Evolutionary conservation across 2,113 vertebrate genomes (phyloP), one percentile per base, ranked within the genome.

Genomic region (Phylloscopus whistleri): DNA sequence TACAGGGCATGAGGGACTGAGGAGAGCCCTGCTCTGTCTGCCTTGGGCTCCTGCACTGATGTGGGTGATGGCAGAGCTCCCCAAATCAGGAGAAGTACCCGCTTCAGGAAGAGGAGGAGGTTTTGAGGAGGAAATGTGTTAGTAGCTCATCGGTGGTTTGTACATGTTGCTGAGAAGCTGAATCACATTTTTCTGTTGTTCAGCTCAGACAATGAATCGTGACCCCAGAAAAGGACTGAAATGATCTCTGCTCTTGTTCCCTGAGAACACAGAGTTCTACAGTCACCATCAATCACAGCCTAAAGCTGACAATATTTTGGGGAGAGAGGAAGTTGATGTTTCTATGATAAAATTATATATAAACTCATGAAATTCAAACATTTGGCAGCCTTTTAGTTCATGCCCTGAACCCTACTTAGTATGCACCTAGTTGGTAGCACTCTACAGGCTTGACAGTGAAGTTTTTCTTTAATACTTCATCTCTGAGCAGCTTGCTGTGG

Each of bases 41-140:
- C 28, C 16, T 1, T 44, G 23, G 52, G 20, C 48, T 56, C 80
- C 67, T 43, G 20, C 11, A 19, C 76, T 10, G 28, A 23, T 9
- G 39, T 2, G 5, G 66, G 37, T 5, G 85, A 53, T 43, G 31
- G 20, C 2, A 37, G 84, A 0, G 63, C 66, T 49, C 93, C 85
- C n/a, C 87, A 58, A 11, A 41, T 96, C 19, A 96, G 98, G 73
- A 97, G 37, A 0, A 74, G 95, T 24, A 6, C 82, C 11, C 98
- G 96, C 6, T 27, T 63, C 56, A 95, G 92, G 59, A 98, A 97
- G 49, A 95, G 87, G 77, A 92, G 49, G 75, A 62, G 74, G 60
- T 44, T 96, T 33, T 97, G 78, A 82, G 10, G 19, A 94, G n/a
- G 77, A 76, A 43, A 79, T 6, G 23, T 30, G 93, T 91, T 17